phyloP scores from a whole-genome alignment of 2,888 invertebrate species.

The Timema podura region DNA sequence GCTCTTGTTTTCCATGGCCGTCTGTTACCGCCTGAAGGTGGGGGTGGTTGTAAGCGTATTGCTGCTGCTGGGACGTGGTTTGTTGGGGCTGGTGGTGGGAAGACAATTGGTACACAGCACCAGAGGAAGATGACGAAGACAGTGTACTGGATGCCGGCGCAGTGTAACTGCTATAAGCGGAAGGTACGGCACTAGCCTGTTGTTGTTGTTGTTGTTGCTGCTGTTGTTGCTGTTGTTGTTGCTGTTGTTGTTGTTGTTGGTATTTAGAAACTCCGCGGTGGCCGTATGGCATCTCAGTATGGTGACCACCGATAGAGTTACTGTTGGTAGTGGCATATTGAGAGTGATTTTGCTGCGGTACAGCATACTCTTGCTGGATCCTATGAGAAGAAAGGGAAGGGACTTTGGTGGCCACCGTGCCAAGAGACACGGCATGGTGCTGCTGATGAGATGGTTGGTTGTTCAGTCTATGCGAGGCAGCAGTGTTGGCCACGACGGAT shows the following conservation, averaged over 20 bases:
- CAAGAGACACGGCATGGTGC: neutral
- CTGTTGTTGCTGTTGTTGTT: slow-evolving; percentile 20
- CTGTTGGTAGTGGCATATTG: slow-evolving; percentile 34
- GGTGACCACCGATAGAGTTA: slow-evolving; percentile 39
- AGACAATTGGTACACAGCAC: slow-evolving; percentile 14
- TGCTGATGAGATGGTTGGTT: slow-evolving; percentile 7
- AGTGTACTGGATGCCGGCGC: slow-evolving; percentile 17
- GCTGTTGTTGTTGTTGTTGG: neutral
- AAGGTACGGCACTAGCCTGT: slow-evolving; percentile 9
- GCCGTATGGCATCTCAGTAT: slow-evolving; percentile 29
- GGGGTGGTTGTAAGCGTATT: slow-evolving; percentile 20
- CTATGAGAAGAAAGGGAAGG: slow-evolving; percentile 31
- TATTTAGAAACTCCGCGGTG: slow-evolving; percentile 24
- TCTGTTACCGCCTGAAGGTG: slow-evolving; percentile 1
- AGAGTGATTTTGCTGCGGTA: slow-evolving; percentile 27
- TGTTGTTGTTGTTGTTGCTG: too few relatives aligned
- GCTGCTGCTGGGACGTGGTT: slow-evolving; percentile 12
- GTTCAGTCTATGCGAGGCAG: neutral
- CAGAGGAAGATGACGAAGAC: slow-evolving; percentile 19
- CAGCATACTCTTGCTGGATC: slow-evolving; percentile 38
- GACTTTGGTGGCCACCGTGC: slow-evolving; percentile 21
- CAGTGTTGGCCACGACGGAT: neutral
- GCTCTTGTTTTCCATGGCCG: neutral
- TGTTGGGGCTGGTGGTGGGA: slow-evolving; percentile 11
- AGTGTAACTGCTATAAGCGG: slow-evolving; percentile 13